Evolutionary conservation across 2,113 vertebrate species (phyloP).

Genomic region (Cryptotis parvus): DNA sequence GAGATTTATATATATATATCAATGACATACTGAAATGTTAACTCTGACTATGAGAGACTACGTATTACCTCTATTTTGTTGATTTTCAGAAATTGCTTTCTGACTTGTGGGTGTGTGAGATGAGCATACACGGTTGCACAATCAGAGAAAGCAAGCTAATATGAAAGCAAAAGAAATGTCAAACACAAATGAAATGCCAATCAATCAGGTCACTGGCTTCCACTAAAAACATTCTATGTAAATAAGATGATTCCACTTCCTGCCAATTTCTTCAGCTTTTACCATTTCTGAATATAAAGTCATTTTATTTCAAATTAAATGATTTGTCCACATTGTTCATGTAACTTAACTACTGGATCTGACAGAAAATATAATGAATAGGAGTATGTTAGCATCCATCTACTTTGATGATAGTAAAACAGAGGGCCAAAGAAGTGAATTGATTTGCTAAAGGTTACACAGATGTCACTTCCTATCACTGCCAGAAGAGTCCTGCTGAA

Average conservation of each 20-base stretch:
- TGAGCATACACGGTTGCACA: conserved; percentile 3
- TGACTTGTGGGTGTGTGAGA: not conserved
- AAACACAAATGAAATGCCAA: not conserved
- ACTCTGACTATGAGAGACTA: conserved; percentile 19
- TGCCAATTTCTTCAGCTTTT: conserved; percentile 35
- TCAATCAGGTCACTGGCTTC: not conserved
- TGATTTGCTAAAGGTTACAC: not conserved
- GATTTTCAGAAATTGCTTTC: conserved; percentile 43
- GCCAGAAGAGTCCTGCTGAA: not conserved
- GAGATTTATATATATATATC: not conserved
- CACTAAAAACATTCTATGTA: not conserved
- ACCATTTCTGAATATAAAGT: conserved; percentile 31
- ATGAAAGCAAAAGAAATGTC: not conserved
- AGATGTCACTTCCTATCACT: not conserved
- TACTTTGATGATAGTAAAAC: not conserved
- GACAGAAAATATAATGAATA: not conserved
- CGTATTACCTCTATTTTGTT: conserved; percentile 9
- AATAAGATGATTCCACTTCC: conserved; percentile 11
- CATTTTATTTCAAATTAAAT: conserved; percentile 29
- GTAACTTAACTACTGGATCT: not conserved
- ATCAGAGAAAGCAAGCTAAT: conserved; percentile 27
- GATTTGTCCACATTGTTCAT: not conserved
- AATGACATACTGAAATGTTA: not conserved
- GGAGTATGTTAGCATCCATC: not conserved
- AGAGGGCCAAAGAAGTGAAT: not conserved